Evolutionary conservation across 2,888 invertebrate genomes (phyloP), one percentile per base, ranked within the genome.

Genomic region (Chrysina gloriosa): DNA sequence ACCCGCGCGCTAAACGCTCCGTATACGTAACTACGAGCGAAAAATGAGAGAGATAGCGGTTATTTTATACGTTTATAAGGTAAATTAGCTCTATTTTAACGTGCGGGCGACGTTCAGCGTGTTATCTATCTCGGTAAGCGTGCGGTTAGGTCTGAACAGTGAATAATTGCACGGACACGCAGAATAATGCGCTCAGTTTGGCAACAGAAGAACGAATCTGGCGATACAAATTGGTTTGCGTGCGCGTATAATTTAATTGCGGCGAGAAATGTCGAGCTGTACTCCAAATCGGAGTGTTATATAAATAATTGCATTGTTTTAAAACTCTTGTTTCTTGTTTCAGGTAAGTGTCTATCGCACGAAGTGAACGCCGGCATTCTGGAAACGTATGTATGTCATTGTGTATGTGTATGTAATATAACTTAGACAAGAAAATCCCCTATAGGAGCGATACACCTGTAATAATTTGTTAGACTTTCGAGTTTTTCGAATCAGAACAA

Each of bases 91-190:
- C 25, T 29, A 39, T 61, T 61, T 61, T 61, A 61, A 25, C 25
- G 42, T 14, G 27, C 58, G 42, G 16, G 36, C 34, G 7, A 19
- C 54, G 27, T 21, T 23, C 2, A 7, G 16, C 25, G n/a, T 25
- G 58, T 42, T 61, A 61, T 61, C 42, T 61, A 61, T 61, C 58
- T 61, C 58, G 58, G 58, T 42, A 61, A 61, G 25, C 14, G 19
- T 61, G 58, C 29, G 58, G 58, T 61, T 19, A 42, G 27, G 42
- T 3, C 27, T 7, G 29, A 61, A 61, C 58, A 29, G 25, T 61
- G 58, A 61, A 61, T 61, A 61, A 61, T 61, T 61, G 45, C 29
- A 25, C 29, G 42, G 42, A 25, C 42, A 45, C n/a, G 58, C 25
- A 39, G 25, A 7, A 9, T 16, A n/a, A n/a, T n/a, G n/a, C n/a